Base-by-base conservation (phyloP, 1,140 invertebrate genomes). In the Solenopsis invicta region DNA sequence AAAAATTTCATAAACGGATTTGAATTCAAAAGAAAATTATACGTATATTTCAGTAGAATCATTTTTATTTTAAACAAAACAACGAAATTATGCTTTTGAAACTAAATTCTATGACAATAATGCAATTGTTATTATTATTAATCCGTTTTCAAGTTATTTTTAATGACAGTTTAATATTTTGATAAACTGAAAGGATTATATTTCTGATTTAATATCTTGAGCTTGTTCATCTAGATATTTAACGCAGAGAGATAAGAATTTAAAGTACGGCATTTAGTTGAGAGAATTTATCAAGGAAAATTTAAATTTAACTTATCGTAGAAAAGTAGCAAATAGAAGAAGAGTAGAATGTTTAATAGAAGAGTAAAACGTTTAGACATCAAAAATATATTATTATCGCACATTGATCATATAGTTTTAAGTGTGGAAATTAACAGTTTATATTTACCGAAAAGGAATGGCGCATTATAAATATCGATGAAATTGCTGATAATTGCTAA, bases 401-500 rank as follows among this genome's bases (percentile, higher is more conserved):
- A 45, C 2, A 24, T 69, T 0, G 6, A 48, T 69, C 21, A 69
- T 48, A 5, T 50, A 69, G 24, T 10, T 50, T 18, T 1, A 6
- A 0, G 2, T 61, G 13, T 54, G 8, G 10, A n/a, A 74, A 61
- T 75, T 48, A 6, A 13, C 12, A 8, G 4, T 74, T 74, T 41
- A 34, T 16, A 4, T 21, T 0, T 9, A 0, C 13, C 13, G 8
- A 24, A 69, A 61, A 72, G n/a, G 34, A 21, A 75, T n/a, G 2
- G 10, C 3, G 3, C 9, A 24, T 61, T 24, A 9, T n/a, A 62
- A 84, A 62, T 75, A 34, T 41, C 10, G 34, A 29, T 0, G 13
- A 18, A 45, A 62, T 34, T 21, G 16, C 18, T 48, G 54, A 74
- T 84, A 62, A 75, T 74, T 62, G 24, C 13, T 21, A 61, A 84